Conservation (phyloP, 2,113 vertebrate species). For the Morphnarchus princeps region DNA sequence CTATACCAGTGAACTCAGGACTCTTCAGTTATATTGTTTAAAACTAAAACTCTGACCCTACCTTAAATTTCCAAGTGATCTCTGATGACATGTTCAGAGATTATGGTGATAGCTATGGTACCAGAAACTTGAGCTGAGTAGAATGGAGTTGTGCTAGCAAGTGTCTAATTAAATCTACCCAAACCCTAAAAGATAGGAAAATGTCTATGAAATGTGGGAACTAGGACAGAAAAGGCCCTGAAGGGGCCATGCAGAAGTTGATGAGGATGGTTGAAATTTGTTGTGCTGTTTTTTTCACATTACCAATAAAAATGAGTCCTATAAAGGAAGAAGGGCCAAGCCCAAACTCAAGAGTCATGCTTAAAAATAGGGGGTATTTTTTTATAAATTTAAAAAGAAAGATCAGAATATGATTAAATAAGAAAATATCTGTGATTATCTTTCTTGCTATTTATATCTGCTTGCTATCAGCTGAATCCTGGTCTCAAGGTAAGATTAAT, state of each 20-base stretch:
- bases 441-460: not conserved
- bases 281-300: not conserved
- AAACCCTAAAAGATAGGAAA: not conserved
- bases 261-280: not conserved
- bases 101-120: not conserved
- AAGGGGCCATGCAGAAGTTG: not conserved
- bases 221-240: conserved; percentile 38
- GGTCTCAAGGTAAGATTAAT: not conserved
- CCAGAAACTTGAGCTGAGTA: not conserved
- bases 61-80: not conserved
- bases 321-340: not conserved
- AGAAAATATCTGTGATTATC: not conserved
- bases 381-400: not conserved
- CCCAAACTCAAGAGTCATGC: not conserved
- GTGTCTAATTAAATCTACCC: conserved; percentile 14
- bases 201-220: not conserved
- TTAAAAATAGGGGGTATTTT: not conserved
- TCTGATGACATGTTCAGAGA: not conserved
- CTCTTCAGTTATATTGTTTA: not conserved
- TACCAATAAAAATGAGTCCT: not conserved
- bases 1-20: not conserved
- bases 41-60: not conserved
- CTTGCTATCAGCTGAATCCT: not conserved
- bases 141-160: not conserved
- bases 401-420: not conserved